Base-by-base conservation (phyloP, 1,140 invertebrate genomes). In the Uloborus diversus region DNA sequence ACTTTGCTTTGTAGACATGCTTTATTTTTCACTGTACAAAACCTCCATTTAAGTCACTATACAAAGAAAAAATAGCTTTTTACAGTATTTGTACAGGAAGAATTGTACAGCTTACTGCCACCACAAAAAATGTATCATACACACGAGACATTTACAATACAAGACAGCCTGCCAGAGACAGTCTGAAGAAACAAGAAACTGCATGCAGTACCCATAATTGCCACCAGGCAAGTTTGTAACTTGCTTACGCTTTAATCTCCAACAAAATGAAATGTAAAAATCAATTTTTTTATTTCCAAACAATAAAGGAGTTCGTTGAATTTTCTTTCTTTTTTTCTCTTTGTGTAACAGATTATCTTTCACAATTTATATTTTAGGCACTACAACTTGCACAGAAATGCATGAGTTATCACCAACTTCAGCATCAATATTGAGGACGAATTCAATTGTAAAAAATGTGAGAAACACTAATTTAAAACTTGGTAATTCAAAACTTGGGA, bases 41-140 rank as follows among this genome's bases (percentile, higher is more conserved):
- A 76, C 51, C 33, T 56, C 69, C 69, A 61, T 33, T n/a, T n/a
- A 65, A 69, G 53, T 68, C 53, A 79, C 76, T 79, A 68, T 79
- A 79, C 76, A 79, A 68, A 79, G 76, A 69, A 79, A 78, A 68
- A 79, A 76, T 76, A 78, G 76, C 65, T 79, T 79, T 79, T 53
- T 79, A 79, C 76, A 79, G 76, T 59, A 59, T 79, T 68, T 79
- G 64, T 79, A 79, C 76, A 79, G 32, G 53, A 57, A 59, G 30
- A 62, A 59, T 53, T 65, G 59, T 64, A 78, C 42, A 49, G 28
- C 56, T 79, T 68, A 47, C 59, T 32, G n/a, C 59, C n/a, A 23
- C 42, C 59, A 76, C 59, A 59, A 37, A 37, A 76, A 14, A 47
- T 49, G 27, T 62, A 49, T 61, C 35, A 59, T 42, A 73, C 56